phyloP scores from a whole-genome alignment of 2,888 invertebrate species.

The Loripinus fragilis region DNA sequence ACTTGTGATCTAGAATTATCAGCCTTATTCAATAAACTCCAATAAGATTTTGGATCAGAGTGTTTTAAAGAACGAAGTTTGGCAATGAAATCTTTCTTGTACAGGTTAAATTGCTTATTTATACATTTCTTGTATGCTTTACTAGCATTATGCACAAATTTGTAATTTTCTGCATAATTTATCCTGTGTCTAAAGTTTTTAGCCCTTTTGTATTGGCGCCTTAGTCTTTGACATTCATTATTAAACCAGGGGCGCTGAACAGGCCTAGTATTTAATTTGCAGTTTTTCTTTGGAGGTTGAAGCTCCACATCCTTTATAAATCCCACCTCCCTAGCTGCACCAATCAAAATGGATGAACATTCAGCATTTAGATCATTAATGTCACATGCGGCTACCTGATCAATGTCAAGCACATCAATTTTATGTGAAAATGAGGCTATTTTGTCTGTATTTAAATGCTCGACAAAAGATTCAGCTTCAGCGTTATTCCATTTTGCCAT shows the following conservation, averaged over 20 bases:
- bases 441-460: neutral
- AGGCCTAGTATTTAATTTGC: neutral
- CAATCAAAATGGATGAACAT: too few relatives aligned
- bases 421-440: neutral
- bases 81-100: slow-evolving; percentile 3
- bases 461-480: neutral
- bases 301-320: neutral
- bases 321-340: neutral
- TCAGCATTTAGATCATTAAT: neutral
- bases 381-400: neutral
- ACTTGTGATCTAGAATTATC: slow-evolving; percentile 2
- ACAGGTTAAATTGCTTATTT: slow-evolving; percentile 2
- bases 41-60: slow-evolving; percentile 7
- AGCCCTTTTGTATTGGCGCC: slow-evolving; percentile 4
- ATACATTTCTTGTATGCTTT: slow-evolving; percentile 9
- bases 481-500: neutral
- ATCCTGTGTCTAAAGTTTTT: neutral
- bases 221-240: slow-evolving; percentile 1
- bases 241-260: slow-evolving; percentile 5
- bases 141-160: slow-evolving; percentile 2
- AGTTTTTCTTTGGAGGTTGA: neutral
- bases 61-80: neutral
- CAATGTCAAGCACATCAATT: slow-evolving; percentile 2
- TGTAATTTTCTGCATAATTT: neutral
- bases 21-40: too few relatives aligned